Percentiles rank a stretch among this genome's conserved stretches.
Evolutionary conservation across 2,888 invertebrate species (phyloP).

Genomic region (Pammene aurita): DNA sequence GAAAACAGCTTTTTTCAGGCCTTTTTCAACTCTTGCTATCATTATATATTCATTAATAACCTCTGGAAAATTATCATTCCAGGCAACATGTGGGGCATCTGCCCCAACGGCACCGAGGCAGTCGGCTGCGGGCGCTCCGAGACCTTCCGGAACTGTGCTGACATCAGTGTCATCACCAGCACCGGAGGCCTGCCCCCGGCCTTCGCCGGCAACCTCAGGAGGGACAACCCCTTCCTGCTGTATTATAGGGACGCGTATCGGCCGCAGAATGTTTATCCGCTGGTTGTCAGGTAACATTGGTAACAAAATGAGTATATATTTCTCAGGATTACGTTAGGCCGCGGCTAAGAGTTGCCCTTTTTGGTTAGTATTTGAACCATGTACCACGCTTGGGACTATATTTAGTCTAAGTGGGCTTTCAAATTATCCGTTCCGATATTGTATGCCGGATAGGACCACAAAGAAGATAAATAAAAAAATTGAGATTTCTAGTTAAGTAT

Average conservation of each 20-base stretch:
- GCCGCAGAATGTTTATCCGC: conserved; percentile 87
- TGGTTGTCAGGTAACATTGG: conserved; percentile 89
- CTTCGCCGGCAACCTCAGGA: conserved; percentile 84
- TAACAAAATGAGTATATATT: too few relatives aligned
- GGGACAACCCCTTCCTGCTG: conserved; percentile 88
- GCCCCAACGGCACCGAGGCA: conserved; percentile 92
- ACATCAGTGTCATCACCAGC: conserved; percentile 91
- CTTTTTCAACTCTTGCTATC: too few relatives aligned
- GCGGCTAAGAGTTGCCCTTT: too few relatives aligned
- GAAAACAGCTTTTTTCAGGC: too few relatives aligned
- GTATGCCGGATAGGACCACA: too few relatives aligned
- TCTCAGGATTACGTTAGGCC: too few relatives aligned
- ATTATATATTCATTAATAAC: not conserved
- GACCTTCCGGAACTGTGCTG: conserved; percentile 95
- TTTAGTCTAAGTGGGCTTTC: too few relatives aligned
- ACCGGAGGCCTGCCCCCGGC: conserved; percentile 89
- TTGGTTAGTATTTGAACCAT: too few relatives aligned
- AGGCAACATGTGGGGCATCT: conserved; percentile 96
- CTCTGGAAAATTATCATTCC: conserved; percentile 16
- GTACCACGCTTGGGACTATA: too few relatives aligned
- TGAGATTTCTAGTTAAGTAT: too few relatives aligned
- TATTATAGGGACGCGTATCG: conserved; percentile 89
- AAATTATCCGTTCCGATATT: too few relatives aligned
- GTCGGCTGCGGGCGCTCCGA: conserved; percentile 96
- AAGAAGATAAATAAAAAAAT: too few relatives aligned